Evolutionary conservation across 2,888 invertebrate species (phyloP), one percentile per base, ranked within the genome.

Genomic region (Mimumesa dahlbomi): DNA sequence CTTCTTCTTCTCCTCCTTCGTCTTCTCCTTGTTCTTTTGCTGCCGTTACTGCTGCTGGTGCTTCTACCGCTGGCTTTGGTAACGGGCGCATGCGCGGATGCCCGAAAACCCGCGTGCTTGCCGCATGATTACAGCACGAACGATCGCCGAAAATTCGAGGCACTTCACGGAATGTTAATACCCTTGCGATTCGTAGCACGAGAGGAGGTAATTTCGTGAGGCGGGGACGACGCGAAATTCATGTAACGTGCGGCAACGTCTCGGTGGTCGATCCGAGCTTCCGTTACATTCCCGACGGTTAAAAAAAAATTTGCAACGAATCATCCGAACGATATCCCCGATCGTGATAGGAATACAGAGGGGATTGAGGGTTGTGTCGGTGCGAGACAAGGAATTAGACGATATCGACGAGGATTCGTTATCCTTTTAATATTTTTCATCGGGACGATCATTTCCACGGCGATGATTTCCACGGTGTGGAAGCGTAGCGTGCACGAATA

Each of bases 111-210:
- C 22, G 19, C 31, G 45, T n/a, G 53, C 7, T 1, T 16, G 3
- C 40, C 38, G 64, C 34, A 58, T 49, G 53, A 16, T 52, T 42
- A 22, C 50, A 45, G 31, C 16, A 34, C 34, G 38, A 18, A 48
- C 38, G 38, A 21, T 34, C 43, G 42, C 48, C 58, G 34, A 64
- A 69, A 73, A 25, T 31, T 40, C 3, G 1, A 2, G 25, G n/a
- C 45, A 11, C 11, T 18, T 38, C 31, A n/a, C 38, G 59, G 72
- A 74, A 66, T 69, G 50, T 73, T 61, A 75, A 73, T 74, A 46
- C 38, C 42, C 46, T 13, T 25, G 31, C 14, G 31, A n/a, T n/a
- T n/a, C n/a, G n/a, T 29, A 14, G 2, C 5, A 6, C 34, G 38
- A 42, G 40, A 5, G 2, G 40, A 16, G 7, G 40, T 4, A 29